These are phyloP conservation scores for Coreius guichenoti DNA, from an alignment of 2,797 vertebrate genomes.

Conservation along the genomic window DNA sequence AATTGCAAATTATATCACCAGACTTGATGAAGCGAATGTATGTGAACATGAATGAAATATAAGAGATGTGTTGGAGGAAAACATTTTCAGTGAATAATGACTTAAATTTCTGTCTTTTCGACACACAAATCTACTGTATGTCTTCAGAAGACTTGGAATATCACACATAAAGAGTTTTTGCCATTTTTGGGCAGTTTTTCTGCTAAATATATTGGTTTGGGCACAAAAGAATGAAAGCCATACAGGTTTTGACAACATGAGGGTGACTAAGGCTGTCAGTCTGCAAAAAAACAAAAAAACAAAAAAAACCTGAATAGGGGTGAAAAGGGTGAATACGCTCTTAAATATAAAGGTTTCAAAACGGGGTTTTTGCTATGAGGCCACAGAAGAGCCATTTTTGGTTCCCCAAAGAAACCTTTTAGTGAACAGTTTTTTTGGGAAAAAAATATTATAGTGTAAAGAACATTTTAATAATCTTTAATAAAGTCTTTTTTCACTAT, in stretches of 20 bases:
- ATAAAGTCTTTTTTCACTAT: no score
- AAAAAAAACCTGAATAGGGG: not conserved
- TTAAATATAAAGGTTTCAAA: no score
- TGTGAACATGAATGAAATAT: not conserved
- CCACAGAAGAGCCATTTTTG: no score
- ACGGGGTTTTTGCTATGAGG: no score
- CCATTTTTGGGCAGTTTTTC: not conserved
- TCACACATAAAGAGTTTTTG: not conserved
- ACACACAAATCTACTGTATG: not conserved
- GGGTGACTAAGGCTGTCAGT: no score
- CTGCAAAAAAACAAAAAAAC: not conserved
- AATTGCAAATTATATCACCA: not conserved
- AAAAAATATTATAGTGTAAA: no score
- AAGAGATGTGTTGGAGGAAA: not conserved
- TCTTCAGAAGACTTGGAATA: not conserved
- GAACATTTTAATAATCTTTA: no score
- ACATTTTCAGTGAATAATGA: not conserved
- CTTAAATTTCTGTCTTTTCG: not conserved
- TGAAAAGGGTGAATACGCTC: not conserved
- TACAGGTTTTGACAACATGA: not conserved
- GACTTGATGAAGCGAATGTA: not conserved
- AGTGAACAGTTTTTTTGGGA: no score
- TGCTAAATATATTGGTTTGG: not conserved
- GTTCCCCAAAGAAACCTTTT: no score
- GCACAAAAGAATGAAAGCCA: not conserved